Percentiles rank a stretch among this genome's conserved stretches.
These are phyloP conservation scores for Meghimatium bilineatum DNA, from an alignment of 2,888 invertebrate genomes.

Conservation along the genomic window DNA sequence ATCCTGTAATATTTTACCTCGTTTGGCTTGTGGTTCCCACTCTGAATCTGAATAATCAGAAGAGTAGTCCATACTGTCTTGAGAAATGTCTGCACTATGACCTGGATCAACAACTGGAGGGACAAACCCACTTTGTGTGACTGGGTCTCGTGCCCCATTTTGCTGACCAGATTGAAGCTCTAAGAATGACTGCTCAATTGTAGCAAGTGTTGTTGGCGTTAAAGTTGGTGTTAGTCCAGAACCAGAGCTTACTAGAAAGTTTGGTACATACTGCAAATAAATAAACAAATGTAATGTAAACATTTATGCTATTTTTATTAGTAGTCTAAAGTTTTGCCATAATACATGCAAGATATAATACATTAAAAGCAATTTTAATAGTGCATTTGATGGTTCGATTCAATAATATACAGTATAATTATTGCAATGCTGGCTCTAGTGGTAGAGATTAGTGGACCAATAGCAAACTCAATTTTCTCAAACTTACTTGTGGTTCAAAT, in stretches of 20 bases:
- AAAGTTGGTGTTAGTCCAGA: conserved; percentile 94
- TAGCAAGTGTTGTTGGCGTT: conserved; percentile 93
- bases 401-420: no score
- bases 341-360: no score
- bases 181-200: conserved; percentile 93
- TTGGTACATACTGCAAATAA: conserved; percentile 66
- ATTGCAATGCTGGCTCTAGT: no score
- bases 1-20: conserved; percentile 13
- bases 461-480: no score
- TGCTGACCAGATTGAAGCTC: conserved; percentile 82
- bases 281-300: background rate
- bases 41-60: conserved; percentile 62
- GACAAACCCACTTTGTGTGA: conserved; percentile 91
- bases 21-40: conserved; percentile 60
- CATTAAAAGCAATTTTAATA: no score
- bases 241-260: conserved; percentile 56
- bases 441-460: no score
- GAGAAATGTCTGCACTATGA: conserved; percentile 57
- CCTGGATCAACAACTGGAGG: conserved; percentile 82
- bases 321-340: no score
- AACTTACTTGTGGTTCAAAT: no score
- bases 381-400: no score
- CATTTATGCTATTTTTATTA: background rate
- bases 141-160: conserved; percentile 58
- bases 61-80: conserved; percentile 61